phyloP scores from a whole-genome alignment of 2,113 vertebrate genomes.

The Corythoichthys haematopterus region DNA sequence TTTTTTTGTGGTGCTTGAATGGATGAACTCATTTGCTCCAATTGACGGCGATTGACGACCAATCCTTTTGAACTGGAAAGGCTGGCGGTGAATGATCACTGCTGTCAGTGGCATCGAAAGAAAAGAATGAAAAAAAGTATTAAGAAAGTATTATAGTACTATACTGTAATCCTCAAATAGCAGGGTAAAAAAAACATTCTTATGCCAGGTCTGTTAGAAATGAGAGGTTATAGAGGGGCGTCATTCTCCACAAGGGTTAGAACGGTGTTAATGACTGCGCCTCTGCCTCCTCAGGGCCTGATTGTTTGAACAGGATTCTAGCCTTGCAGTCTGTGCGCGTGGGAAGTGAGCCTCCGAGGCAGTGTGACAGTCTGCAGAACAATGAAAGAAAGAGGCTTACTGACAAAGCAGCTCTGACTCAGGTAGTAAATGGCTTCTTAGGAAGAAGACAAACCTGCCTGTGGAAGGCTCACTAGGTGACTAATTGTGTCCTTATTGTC shows the following conservation, averaged over 20 bases:
- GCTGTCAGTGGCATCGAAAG: no score
- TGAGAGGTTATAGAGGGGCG: neutral
- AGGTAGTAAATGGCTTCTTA: slow-evolving; percentile 12
- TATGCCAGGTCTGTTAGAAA: no score
- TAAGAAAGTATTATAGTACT: no score
- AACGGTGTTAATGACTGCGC: slow-evolving; percentile 32
- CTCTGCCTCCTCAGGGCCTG: slow-evolving; percentile 12
- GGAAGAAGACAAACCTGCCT: slow-evolving; percentile 51
- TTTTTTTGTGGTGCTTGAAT: no score
- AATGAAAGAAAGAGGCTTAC: slow-evolving; percentile 10
- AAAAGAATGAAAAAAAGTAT: no score
- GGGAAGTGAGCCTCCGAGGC: slow-evolving; percentile 12
- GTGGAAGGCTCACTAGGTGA: slow-evolving; percentile 35
- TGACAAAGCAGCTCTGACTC: slow-evolving; percentile 41
- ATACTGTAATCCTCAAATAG: no score
- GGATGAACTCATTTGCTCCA: no score
- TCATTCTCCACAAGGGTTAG: slow-evolving; percentile 19
- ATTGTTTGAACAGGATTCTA: slow-evolving; percentile 36
- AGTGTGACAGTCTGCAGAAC: slow-evolving; percentile 13
- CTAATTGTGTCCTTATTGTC: slow-evolving; percentile 17
- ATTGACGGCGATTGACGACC: no score
- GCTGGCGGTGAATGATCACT: no score
- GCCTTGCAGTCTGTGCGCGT: slow-evolving; percentile 7
- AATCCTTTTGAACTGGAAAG: no score
- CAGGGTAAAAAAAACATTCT: no score